Evolutionary conservation across 2,888 invertebrate genomes (phyloP), one percentile per base, ranked within the genome.

Genomic region (Phortica okadai): DNA sequence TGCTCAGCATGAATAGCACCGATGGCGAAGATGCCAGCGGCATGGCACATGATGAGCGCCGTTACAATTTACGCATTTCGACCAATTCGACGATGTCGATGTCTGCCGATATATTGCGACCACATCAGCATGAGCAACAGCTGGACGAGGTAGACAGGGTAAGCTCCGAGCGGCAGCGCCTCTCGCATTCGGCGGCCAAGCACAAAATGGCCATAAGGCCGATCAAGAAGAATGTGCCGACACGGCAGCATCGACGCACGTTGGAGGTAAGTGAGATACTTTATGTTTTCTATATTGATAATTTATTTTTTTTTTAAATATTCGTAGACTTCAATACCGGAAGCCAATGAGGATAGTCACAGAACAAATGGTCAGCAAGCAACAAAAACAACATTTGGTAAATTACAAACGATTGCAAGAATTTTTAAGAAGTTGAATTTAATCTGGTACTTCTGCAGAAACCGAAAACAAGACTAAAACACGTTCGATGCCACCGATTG

Each of bases 181-280:
- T 96, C 84, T 95, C 95, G 88, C 96, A 96, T 92, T 95, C 95
- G 78, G 96, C 96, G 69, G 96, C 96, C 76, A 94, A 93, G 84
- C 96, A 96, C 92, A 95, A 95, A 92, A 96, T 96, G 93, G 94
- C 96, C 72, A 94, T 96, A 77, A 93, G 95, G 69, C 96, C 96
- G 41, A 93, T 94, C 79, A 93, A 95, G 84, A 96, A 95, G 77
- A 95, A 95, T 90, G 95, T 95, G 79, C 95, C 95, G 42, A 95
- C 95, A 6, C 91, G 95, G 73, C 91, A 95, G 78, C 93, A 95
- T 86, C 94, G 94, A 90, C 93, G 94, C 90, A 93, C 92, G 14
- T 90, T 92, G 76, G 93, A 93, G 91, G 93, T 93, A 82, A 82
- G 83, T 75, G 6, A 0, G n/a, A 50, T 8, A 59, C 21, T 45